A percentile compares a stretch with the other conserved stretches of the same genome.
phyloP scores from a whole-genome alignment of 1,140 invertebrate genomes.

The Idris sp. region DNA sequence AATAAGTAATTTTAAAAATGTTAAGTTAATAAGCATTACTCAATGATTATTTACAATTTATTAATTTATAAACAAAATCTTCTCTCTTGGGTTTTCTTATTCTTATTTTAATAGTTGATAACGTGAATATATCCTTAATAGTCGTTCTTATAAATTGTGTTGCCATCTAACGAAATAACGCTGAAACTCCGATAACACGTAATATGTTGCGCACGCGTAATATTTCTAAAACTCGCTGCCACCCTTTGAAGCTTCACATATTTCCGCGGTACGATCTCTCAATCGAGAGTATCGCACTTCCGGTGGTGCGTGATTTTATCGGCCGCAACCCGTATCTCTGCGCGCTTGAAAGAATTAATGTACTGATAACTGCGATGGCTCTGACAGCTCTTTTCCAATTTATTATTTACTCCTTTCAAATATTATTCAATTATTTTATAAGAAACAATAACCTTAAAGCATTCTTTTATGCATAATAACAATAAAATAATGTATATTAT shows the following conservation, averaged over 20 bases:
- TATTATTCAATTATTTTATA: no score
- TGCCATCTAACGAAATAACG: conserved; percentile 68
- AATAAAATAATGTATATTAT: no score
- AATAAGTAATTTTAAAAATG: no score
- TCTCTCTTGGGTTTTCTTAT: no score
- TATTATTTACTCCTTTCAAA: neutral
- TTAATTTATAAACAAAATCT: no score
- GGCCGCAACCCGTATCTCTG: conserved; percentile 61
- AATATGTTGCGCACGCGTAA: conserved; percentile 48
- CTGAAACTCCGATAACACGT: conserved; percentile 46
- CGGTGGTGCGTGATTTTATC: conserved; percentile 72
- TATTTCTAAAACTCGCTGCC: conserved; percentile 43
- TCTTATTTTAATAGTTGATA: no score
- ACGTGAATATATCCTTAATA: no score
- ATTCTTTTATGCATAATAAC: no score
- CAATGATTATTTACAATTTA: no score
- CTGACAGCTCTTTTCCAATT: conserved; percentile 56
- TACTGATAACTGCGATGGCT: conserved; percentile 62
- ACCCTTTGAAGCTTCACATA: conserved; percentile 21
- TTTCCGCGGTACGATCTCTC: conserved; percentile 49
- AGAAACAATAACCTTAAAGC: no score
- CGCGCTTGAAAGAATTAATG: conserved; percentile 64
- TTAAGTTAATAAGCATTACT: no score
- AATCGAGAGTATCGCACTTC: conserved; percentile 64
- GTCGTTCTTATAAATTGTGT: no score